Evolutionary conservation across 2,797 vertebrate species (phyloP).

Genomic region (Hirundo rustica): DNA sequence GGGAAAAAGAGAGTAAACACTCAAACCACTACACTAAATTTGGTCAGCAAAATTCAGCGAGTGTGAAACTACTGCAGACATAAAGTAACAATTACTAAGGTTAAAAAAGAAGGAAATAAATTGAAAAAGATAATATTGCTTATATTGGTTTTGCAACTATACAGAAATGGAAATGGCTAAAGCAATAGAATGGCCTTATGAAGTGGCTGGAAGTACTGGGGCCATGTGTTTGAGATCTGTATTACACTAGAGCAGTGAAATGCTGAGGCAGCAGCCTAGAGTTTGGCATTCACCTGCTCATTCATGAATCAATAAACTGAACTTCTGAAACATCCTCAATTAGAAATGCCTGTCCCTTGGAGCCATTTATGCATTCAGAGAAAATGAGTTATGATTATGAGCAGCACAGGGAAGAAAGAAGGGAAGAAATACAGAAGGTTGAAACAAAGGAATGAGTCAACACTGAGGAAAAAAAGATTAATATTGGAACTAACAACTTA

Average conservation of each 20-base stretch:
- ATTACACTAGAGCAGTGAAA: neutral
- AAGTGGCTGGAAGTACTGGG: neutral
- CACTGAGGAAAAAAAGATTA: neutral
- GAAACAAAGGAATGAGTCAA: neutral
- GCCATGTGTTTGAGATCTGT: neutral
- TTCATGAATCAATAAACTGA: constrained; percentile 22
- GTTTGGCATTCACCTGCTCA: constrained; percentile 14
- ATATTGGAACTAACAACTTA: neutral
- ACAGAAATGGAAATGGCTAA: neutral
- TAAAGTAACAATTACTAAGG: neutral
- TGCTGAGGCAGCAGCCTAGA: neutral
- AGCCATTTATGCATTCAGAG: neutral
- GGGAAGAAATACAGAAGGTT: neutral
- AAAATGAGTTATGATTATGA: constrained; percentile 31
- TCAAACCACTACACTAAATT: no score
- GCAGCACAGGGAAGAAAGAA: neutral
- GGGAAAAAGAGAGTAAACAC: no score
- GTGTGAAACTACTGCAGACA: neutral
- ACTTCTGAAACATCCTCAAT: constrained; percentile 26
- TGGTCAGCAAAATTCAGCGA: no score
- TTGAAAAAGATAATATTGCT: neutral
- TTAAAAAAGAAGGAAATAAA: neutral
- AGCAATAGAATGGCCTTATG: neutral
- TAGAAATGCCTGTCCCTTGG: constrained; percentile 14
- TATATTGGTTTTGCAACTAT: neutral